Evolutionary conservation across 2,797 vertebrate genomes (phyloP), one percentile per base, ranked within the genome.

Genomic region (Gymnopithys bicolor): DNA sequence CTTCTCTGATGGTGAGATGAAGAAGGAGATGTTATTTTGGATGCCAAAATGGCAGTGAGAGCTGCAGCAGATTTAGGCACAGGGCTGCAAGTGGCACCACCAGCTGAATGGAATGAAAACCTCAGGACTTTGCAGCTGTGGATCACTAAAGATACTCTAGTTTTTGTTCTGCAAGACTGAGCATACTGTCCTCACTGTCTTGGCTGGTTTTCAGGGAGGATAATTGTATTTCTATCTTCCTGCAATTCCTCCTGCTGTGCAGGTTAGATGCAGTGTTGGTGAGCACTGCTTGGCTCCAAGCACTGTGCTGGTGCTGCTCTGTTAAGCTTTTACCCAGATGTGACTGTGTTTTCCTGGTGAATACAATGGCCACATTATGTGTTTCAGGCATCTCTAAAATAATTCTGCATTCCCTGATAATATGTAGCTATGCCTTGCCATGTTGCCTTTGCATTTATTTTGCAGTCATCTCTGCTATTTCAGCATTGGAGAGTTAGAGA

Each of bases 221-320:
- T 92, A 93, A 91, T 60, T 91, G 62, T 52, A 51, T 91, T 91
- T 91, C 69, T 73, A 7, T 79, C 79, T 80, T 84, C 60, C 77
- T 77, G 39, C 2, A 1, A 11, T 39, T 67, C 21, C 18, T 7
- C 30, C 33, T 63, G 46, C 73, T 24, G 9, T 69, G 76, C 46
- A 48, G 58, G 73, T 75, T 67, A 37, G 68, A 23, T 68, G 17
- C 41, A 37, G 60, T 5, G 13, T n/a, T 73, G 45, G 37, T 74
- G 90, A 83, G 84, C n/a, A 10, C 24, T n/a, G 43, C 35, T 39
- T 56, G 41, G 49, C 77, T 79, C 32, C 28, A 30, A 37, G 48
- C 12, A 7, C 28, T 39, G n/a, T 69, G 73, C 35, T 63, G 76
- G 60, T 64, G 68, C 33, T 66, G 33, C 71, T 79, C 62, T 19